Evolutionary conservation across 2,797 vertebrate species (phyloP).

Genomic region (Coilia nasus): DNA sequence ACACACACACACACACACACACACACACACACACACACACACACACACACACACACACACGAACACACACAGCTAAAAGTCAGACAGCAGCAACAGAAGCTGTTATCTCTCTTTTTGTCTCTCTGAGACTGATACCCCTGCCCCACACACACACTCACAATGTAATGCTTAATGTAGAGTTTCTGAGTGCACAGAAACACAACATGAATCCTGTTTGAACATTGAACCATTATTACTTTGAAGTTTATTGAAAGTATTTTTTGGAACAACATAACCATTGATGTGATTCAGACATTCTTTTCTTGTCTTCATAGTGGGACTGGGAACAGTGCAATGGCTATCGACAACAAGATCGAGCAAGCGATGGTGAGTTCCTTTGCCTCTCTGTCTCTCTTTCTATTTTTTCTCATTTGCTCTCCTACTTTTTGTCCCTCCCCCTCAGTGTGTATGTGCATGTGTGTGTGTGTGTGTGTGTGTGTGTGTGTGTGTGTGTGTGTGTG

Average conservation of each 20-base stretch:
- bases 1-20: background rate
- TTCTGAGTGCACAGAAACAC: too few species aligned
- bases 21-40: too few species aligned
- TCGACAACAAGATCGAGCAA: conserved; percentile 89
- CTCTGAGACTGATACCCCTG: background rate
- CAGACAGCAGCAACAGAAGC: too few species aligned
- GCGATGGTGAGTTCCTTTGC: conserved; percentile 79
- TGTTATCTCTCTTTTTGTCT: background rate
- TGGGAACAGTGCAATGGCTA: conserved; percentile 77
- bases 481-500: background rate
- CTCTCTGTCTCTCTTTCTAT: background rate
- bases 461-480: background rate
- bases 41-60: too few species aligned
- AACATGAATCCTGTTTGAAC: background rate
- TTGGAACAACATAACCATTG: background rate
- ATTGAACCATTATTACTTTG: background rate
- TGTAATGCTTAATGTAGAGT: too few species aligned
- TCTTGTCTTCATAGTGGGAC: conserved; percentile 68
- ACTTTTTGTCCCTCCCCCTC: too few species aligned
- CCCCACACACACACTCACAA: too few species aligned
- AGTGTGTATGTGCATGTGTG: background rate
- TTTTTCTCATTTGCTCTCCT: background rate
- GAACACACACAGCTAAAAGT: too few species aligned
- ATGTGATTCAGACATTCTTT: conserved; percentile 25
- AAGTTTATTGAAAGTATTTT: background rate